Evolutionary conservation across 1,140 invertebrate species (phyloP), one percentile per base, ranked within the genome.

Genomic region (Panulirus ornatus): DNA sequence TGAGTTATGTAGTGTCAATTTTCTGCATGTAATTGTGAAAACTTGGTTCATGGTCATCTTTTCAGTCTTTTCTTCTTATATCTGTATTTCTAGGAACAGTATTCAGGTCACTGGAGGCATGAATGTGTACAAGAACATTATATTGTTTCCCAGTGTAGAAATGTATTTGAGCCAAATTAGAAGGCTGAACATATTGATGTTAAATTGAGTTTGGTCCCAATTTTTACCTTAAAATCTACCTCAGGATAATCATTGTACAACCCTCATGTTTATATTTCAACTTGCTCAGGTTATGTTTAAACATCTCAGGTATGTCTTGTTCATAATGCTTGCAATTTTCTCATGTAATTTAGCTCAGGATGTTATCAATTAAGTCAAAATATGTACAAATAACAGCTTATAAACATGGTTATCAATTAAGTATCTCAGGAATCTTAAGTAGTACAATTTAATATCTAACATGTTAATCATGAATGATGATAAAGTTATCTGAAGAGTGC

Each of bases 341-440:
- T 40, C 70, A 27, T 71, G 84, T 73, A 85, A 85, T 73, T 73
- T 76, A 76, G n/a, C 84, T 86, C 84, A 86, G 71, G 71, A 82
- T 88, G 54, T 89, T 89, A 89, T 76, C 88, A 63, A 73, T 89
- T 89, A 89, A 88, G 87, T 88, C 75, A 88, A 58, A 82, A n/a
- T 54, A 88, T 82, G 86, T 88, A 88, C 76, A 82, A 88, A 88
- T 71, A 51, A 47, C 86, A 81, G 27, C 76, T 70, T 71, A 81
- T 63, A 81, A 54, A 81, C 78, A 88, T 88, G 76, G 76, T 88
- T 82, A 82, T 63, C 58, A 22, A 34, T 86, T 86, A 73, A 73
- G 76, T 88, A 82, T 88, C 86, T 88, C 86, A 88, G 86, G 86
- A 88, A 88, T 73, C 44, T 79, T 82, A 30, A 47, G 27, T 82